These are phyloP conservation scores for Homarus americanus DNA, from an alignment of 1,140 invertebrate species.

Conservation along the genomic window DNA sequence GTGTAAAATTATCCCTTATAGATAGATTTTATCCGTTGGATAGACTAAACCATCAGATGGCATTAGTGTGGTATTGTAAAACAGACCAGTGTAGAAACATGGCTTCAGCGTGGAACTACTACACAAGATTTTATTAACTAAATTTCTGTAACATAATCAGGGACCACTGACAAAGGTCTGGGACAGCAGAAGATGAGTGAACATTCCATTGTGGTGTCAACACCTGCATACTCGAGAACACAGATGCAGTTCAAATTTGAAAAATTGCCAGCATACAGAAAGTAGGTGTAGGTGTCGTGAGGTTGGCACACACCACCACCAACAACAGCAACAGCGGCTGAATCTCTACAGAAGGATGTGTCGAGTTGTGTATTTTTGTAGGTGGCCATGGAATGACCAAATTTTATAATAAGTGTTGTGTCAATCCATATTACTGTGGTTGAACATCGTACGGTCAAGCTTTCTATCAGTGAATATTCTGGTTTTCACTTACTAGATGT, in stretches of 20 bases:
- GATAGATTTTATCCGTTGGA: constrained; percentile 37
- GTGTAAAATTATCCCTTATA: constrained; percentile 44
- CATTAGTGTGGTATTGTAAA: constrained; percentile 30
- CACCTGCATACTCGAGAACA: not conserved
- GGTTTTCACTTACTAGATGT: constrained; percentile 63
- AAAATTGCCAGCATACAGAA: not conserved
- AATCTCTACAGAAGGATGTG: not conserved
- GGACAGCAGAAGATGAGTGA: not conserved
- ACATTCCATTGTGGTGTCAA: not conserved
- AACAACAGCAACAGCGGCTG: not conserved
- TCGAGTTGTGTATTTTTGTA: constrained; percentile 56
- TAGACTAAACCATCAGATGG: constrained; percentile 43
- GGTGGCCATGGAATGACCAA: constrained; percentile 55
- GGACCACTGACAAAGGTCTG: not conserved
- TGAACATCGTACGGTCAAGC: constrained; percentile 46
- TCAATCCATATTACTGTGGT: constrained; percentile 54
- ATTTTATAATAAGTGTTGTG: constrained; percentile 62
- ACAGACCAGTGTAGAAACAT: constrained; percentile 13
- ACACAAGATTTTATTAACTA: not conserved
- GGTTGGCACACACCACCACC: not conserved
- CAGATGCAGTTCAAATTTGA: not conserved
- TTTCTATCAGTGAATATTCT: constrained; percentile 65
- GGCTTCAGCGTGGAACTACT: constrained; percentile 3
- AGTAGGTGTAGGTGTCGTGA: not conserved
- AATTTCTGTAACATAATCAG: not conserved